Evolutionary conservation across 2,113 vertebrate species (phyloP).

Genomic region (Nycticryphes semicollaris): DNA sequence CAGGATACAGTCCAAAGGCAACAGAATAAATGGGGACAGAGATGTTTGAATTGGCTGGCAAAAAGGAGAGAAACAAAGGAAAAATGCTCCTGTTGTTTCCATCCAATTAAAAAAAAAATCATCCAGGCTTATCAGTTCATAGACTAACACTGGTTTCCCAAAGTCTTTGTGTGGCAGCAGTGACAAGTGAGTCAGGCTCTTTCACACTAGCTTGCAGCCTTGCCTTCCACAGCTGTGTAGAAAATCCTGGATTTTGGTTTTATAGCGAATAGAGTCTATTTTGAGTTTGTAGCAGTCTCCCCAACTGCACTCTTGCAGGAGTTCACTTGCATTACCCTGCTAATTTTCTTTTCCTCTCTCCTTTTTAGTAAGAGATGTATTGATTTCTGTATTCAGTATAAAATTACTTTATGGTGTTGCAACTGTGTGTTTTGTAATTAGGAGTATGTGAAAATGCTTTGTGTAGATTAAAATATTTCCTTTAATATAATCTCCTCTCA

Average conservation of each 20-base stretch:
- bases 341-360: not conserved
- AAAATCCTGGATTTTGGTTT: not conserved
- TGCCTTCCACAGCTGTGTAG: not conserved
- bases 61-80: not conserved
- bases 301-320: not conserved
- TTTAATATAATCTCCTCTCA: conserved; percentile 42
- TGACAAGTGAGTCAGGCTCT: not conserved
- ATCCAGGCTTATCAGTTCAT: not conserved
- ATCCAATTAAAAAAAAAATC: not conserved
- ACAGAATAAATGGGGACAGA: not conserved
- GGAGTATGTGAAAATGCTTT: conserved; percentile 37
- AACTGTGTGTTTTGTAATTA: conserved; percentile 41
- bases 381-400: conserved; percentile 47
- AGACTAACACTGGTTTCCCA: not conserved
- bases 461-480: conserved; percentile 48
- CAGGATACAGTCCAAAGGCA: not conserved
- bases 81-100: not conserved
- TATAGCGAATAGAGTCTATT: not conserved
- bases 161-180: not conserved
- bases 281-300: conserved; percentile 3
- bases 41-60: not conserved
- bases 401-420: conserved; percentile 38
- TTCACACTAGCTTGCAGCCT: not conserved
- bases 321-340: not conserved
- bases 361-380: conserved; percentile 44